Evolutionary conservation across 35 echinoderm and acorn worm species (phyloP).

Genomic region (Ptychodera flava): DNA sequence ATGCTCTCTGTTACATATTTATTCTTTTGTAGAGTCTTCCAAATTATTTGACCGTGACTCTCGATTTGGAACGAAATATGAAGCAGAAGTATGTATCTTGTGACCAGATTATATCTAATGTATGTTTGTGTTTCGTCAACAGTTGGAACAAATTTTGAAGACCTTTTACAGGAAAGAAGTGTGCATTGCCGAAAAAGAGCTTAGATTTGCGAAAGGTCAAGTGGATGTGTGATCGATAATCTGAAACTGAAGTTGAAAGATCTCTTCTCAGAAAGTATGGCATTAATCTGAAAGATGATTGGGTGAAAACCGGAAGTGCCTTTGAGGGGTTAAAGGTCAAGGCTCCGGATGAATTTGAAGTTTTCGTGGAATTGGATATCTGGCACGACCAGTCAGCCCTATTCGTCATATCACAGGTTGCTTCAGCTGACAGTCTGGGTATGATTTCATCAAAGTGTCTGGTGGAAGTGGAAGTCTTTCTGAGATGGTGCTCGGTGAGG

Average conservation of each 20-base stretch:
- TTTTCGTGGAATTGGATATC: neutral
- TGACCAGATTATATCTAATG: too few relatives aligned
- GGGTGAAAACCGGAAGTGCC: neutral
- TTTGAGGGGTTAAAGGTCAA: neutral
- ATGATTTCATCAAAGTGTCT: neutral
- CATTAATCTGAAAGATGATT: neutral
- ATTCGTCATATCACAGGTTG: neutral
- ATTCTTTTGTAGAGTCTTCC: too few relatives aligned
- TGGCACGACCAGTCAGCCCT: neutral
- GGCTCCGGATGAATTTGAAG: neutral
- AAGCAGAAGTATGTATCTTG: too few relatives aligned
- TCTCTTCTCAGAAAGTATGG: neutral
- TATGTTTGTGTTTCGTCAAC: too few relatives aligned
- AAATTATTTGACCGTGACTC: too few relatives aligned
- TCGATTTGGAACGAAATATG: too few relatives aligned
- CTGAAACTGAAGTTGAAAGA: neutral
- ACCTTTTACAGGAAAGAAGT: neutral
- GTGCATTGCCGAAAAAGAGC: neutral
- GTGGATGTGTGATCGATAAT: neutral
- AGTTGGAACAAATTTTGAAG: neutral
- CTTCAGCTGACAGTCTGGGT: neutral
- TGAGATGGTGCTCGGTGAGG: neutral
- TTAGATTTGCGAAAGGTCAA: neutral
- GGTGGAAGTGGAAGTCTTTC: neutral
- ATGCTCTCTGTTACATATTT: too few relatives aligned